Evolutionary conservation across 2,797 vertebrate genomes (phyloP).

Genomic region (Prionace glauca): DNA sequence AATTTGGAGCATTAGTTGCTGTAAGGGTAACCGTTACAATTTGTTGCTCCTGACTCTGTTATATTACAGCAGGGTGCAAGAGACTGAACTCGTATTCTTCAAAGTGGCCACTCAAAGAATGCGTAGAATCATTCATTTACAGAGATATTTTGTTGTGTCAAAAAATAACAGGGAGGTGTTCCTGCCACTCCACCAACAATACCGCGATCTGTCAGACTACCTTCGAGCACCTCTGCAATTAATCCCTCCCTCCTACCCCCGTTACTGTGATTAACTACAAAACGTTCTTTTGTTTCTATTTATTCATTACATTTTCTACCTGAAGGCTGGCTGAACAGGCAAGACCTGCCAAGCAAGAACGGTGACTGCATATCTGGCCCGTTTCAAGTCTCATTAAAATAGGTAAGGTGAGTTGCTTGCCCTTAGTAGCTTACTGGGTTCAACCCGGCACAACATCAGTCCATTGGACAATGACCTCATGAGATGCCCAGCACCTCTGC

Average conservation of each 20-base stretch:
- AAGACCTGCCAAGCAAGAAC: too few species aligned
- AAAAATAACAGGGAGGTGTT: background rate
- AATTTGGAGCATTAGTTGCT: background rate
- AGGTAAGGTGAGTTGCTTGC: too few species aligned
- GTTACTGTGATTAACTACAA: too few species aligned
- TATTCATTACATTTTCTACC: too few species aligned
- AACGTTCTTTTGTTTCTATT: too few species aligned
- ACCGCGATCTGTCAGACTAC: background rate
- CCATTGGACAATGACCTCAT: too few species aligned
- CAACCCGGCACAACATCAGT: too few species aligned
- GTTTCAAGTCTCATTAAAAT: too few species aligned
- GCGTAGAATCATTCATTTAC: background rate
- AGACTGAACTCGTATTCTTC: background rate
- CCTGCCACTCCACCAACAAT: background rate
- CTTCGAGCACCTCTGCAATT: background rate
- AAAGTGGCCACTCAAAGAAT: background rate
- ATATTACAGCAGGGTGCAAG: background rate
- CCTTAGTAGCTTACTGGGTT: too few species aligned
- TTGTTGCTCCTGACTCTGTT: background rate
- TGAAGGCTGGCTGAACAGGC: too few species aligned
- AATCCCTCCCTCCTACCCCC: background rate
- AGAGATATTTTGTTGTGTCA: background rate
- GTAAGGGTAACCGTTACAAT: background rate
- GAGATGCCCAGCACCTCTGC: too few species aligned
- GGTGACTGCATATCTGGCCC: too few species aligned